Conservation (phyloP, 1,140 invertebrate species). For the Bombus fervidus region DNA sequence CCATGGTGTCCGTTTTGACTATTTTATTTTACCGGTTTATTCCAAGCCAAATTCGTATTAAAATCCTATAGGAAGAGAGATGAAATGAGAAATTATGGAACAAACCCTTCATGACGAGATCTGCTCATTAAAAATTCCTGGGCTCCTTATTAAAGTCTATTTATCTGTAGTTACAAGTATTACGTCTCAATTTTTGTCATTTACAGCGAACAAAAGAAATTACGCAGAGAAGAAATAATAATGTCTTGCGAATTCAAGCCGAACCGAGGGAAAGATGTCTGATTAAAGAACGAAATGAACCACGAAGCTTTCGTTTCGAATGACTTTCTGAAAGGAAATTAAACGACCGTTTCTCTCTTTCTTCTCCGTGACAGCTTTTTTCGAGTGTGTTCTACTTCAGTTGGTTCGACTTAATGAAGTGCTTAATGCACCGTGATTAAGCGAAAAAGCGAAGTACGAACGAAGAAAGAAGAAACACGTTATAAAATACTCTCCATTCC, state of each 20-base stretch:
- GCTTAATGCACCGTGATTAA: slow-evolving; percentile 39
- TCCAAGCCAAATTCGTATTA: too few relatives aligned
- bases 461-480: not conserved
- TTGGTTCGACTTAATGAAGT: slow-evolving; percentile 39
- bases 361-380: slow-evolving; percentile 17
- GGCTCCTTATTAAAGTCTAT: not conserved
- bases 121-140: not conserved
- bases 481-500: not conserved
- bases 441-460: not conserved
- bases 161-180: not conserved
- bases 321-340: slow-evolving; percentile 38
- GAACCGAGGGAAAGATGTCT: not conserved
- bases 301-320: slow-evolving; percentile 14
- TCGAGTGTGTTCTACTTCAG: slow-evolving; percentile 25
- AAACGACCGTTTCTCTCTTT: slow-evolving; percentile 26
- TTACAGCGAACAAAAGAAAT: not conserved
- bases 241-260: not conserved
- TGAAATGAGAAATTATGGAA: not conserved
- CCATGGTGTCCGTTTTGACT: too few relatives aligned
- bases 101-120: not conserved
- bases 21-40: too few relatives aligned
- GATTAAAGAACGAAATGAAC: slow-evolving; percentile 4
- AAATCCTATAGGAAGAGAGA: not conserved
- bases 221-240: not conserved
- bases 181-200: not conserved